Conservation (phyloP, 2,888 invertebrate species). For the Malthinus seriepunctatus region DNA sequence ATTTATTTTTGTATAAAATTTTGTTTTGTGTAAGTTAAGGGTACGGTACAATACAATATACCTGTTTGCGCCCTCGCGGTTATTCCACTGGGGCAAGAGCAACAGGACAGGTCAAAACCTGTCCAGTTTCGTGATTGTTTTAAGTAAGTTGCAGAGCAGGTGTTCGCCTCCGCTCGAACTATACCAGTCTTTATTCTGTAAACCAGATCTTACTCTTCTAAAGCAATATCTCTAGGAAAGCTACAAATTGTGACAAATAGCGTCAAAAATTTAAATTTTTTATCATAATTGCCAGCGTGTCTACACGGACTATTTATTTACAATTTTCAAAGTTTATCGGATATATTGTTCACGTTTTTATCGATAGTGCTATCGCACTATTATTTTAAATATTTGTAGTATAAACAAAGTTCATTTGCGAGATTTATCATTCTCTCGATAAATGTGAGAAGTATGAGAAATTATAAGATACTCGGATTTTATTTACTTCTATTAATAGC, state of each 20-base stretch:
- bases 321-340: neutral
- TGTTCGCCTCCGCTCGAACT: slow-evolving; percentile 39
- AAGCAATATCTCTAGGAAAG: slow-evolving; percentile 24
- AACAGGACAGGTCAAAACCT: slow-evolving; percentile 49
- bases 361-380: slow-evolving; percentile 11
- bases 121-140: slow-evolving; percentile 46
- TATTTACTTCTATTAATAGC: slow-evolving; percentile 4
- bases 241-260: slow-evolving; percentile 28
- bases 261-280: slow-evolving; percentile 9
- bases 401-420: slow-evolving; percentile 10
- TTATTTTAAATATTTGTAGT: neutral
- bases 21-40: slow-evolving; percentile 4
- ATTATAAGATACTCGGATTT: neutral
- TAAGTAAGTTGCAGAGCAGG: slow-evolving; percentile 44
- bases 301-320: slow-evolving; percentile 7
- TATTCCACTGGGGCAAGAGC: slow-evolving; percentile 18
- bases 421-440: neutral
- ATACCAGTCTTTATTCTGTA: slow-evolving; percentile 25
- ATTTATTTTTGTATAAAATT: neutral
- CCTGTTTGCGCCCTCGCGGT: slow-evolving; percentile 20
- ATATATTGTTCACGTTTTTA: slow-evolving; percentile 13
- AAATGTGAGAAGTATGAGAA: no score
- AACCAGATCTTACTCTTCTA: neutral
- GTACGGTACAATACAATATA: slow-evolving; percentile 1
- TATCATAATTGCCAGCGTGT: slow-evolving; percentile 11